These are phyloP conservation scores for Peromyscus eremicus DNA, from an alignment of 2,797 vertebrate species.

Conservation along the genomic window DNA sequence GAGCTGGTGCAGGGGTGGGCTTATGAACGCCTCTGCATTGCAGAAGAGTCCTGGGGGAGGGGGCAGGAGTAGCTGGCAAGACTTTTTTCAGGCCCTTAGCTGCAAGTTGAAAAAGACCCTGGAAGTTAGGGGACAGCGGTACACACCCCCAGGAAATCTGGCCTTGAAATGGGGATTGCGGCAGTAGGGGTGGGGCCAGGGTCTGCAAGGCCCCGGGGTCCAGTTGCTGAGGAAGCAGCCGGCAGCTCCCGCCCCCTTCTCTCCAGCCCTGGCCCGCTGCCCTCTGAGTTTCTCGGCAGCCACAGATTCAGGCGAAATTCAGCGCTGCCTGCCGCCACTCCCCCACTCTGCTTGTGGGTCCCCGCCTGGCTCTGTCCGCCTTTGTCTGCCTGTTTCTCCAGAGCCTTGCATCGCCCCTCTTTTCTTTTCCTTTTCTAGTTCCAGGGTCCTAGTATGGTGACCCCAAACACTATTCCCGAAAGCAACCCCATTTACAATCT, in stretches of 20 bases:
- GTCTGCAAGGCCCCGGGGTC: neutral
- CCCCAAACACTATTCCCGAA: neutral
- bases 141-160: neutral
- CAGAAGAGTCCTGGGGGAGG: neutral
- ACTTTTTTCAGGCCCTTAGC: neutral
- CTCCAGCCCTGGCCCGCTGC: constrained; percentile 58
- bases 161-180: neutral
- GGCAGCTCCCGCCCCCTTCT: constrained; percentile 11
- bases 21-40: neutral
- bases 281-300: constrained; percentile 69
- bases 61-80: neutral
- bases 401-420: neutral
- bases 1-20: neutral
- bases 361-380: neutral
- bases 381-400: neutral
- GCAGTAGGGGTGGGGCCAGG: neutral
- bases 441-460: neutral
- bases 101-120: neutral
- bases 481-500: neutral
- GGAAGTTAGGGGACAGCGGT: neutral
- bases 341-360: neutral
- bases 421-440: neutral
- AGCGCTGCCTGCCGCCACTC: neutral
- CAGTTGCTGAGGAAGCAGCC: constrained; percentile 45
- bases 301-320: constrained; percentile 8